These are phyloP conservation scores for Drosophila siamana DNA, from an alignment of 2,888 invertebrate genomes.

Conservation along the genomic window DNA sequence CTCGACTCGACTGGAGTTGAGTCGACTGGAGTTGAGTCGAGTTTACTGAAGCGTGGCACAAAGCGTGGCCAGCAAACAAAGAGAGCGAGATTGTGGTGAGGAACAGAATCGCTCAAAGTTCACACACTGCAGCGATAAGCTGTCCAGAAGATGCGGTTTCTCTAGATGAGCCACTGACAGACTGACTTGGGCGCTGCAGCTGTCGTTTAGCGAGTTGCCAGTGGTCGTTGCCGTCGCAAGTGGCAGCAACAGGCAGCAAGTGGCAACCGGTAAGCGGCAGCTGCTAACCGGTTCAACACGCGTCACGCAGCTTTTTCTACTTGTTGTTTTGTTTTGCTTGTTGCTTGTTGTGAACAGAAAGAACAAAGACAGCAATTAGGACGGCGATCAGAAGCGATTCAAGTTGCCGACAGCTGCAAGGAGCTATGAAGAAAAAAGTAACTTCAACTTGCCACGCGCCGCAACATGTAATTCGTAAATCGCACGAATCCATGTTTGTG, in stretches of 20 bases:
- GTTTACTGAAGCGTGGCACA: conserved; percentile 67
- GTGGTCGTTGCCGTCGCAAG: too few species aligned
- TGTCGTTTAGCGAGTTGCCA: conserved; percentile 10
- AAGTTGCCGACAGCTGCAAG: conserved; percentile 46
- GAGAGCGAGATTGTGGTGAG: background rate
- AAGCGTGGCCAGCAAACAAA: conserved; percentile 43
- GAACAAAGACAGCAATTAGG: conserved; percentile 38
- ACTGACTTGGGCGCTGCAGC: conserved; percentile 23
- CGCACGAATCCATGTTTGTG: conserved; percentile 14
- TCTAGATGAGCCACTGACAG: conserved; percentile 22
- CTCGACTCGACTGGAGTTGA: conserved; percentile 4
- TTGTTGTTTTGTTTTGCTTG: too few species aligned
- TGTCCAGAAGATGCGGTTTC: conserved; percentile 49
- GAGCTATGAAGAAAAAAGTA: conserved; percentile 20
- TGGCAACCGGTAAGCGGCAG: conserved; percentile 19
- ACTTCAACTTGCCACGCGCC: conserved; percentile 32
- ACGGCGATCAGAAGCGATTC: conserved; percentile 36
- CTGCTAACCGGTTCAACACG: conserved; percentile 59
- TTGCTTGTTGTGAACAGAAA: background rate
- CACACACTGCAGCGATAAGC: conserved; percentile 70
- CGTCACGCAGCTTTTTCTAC: conserved; percentile 38
- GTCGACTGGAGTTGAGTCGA: conserved; percentile 27
- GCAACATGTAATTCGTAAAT: conserved; percentile 35
- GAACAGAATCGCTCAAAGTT: conserved; percentile 49
- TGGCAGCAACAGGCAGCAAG: conserved; percentile 24